Evolutionary conservation across 2,888 invertebrate genomes (phyloP), one percentile per base, ranked within the genome.

Genomic region (Cataglyphis albicans): DNA sequence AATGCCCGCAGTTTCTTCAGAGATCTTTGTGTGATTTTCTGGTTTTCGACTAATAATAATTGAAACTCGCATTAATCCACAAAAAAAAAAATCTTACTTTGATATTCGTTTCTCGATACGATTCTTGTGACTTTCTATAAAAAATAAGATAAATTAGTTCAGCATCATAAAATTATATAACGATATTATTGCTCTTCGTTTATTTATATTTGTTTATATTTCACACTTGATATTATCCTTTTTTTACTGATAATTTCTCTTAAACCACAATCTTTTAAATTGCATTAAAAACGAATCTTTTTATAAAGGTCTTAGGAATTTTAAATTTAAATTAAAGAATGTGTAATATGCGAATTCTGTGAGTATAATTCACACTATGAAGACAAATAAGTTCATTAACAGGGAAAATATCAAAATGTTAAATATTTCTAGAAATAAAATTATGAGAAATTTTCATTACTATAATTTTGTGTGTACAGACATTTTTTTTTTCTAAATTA

Each of bases 1-100:
- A 55, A 21, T 80, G 52, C 15, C 44, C 32, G 35, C 32, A 21
- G 29, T 21, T 9, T 59, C 7, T 25, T 25, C 25, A 25, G 44
- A 59, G 57, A 32, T 70, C 21, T 41, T 68, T 32, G 41, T 78
- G 15, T 29, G 7, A 68, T 32, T 18, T 32, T 75, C 32, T 12
- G 4, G 3, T 48, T 75, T 38, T 41, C 9, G 7, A 41, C 32
- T 63, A 61, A n/a, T 48, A 65, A 65, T 75, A 75, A 75, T 65
- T 18, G 18, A 52, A 75, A 65, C 10, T 61, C 41, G 41, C 57
- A 29, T 29, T 21, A 25, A 10, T 3, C 12, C 12, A 12, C 12
- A 12, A 12, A 4, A 10, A 12, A 4, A 10, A 44, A 64, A 32
- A 25, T 65, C 10, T 48, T 6, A n/a, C 15, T 48, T 44, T 32